These are phyloP conservation scores for Propithecus coquereli DNA, from an alignment of 2,113 vertebrate genomes.

Conservation along the genomic window DNA sequence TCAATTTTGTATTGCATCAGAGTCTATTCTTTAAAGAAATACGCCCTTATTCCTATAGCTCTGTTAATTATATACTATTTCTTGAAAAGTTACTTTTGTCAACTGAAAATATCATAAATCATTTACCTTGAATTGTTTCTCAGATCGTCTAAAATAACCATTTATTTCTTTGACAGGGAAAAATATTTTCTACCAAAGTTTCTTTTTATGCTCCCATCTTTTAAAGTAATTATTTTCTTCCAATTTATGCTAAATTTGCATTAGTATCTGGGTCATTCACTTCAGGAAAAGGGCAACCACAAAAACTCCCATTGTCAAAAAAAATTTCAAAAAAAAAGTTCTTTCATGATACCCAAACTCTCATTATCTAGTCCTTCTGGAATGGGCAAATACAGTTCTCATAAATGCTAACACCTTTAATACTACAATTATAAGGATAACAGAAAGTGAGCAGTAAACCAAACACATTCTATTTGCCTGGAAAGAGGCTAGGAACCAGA, in stretches of 20 bases:
- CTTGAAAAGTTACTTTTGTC: not conserved
- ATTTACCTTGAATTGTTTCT: slow-evolving; percentile 35
- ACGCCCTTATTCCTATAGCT: not conserved
- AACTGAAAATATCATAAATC: slow-evolving; percentile 16
- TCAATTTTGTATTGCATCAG: not conserved
- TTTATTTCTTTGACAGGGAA: not conserved
- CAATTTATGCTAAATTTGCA: slow-evolving; percentile 33
- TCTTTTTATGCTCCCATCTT: not conserved
- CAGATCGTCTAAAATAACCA: slow-evolving; percentile 29
- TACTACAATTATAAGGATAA: not conserved
- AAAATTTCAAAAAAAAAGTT: slow-evolving; percentile 25
- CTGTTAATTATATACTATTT: slow-evolving; percentile 35
- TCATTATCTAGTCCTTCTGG: not conserved
- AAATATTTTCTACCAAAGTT: not conserved
- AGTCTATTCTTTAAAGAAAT: slow-evolving; percentile 40
- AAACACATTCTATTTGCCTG: not conserved
- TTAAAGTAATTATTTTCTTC: slow-evolving; percentile 42
- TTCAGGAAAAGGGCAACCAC: slow-evolving; percentile 48
- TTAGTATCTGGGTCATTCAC: slow-evolving; percentile 8
- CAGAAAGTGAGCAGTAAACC: not conserved
- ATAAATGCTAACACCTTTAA: slow-evolving; percentile 8
- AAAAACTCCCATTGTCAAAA: slow-evolving; percentile 43
- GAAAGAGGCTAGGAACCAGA: not conserved
- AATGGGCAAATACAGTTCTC: slow-evolving; percentile 19
- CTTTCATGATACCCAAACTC: not conserved